phyloP scores from a whole-genome alignment of 1,140 invertebrate species.

The Euura saliciscinereae region DNA sequence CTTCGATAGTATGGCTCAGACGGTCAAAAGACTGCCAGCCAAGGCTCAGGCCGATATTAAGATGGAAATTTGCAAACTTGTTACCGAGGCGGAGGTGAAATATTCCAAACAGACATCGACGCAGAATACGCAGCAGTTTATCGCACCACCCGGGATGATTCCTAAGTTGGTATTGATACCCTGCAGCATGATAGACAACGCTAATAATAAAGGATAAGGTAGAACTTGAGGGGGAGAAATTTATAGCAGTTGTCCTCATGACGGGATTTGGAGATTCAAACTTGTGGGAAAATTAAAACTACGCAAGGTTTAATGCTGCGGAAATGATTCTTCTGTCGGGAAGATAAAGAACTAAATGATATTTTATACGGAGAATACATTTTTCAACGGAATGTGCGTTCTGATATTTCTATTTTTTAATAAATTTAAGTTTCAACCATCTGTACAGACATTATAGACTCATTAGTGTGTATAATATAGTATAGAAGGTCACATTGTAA shows the following conservation, averaged over 20 bases:
- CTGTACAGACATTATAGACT: no score
- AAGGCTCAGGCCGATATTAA: conserved; percentile 53
- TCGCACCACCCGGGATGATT: conserved; percentile 36
- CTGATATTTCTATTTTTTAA: no score
- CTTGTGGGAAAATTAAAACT: no score
- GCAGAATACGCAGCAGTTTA: conserved; percentile 30
- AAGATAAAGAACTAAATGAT: no score
- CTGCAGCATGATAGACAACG: conserved; percentile 45
- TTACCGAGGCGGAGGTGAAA: conserved; percentile 48
- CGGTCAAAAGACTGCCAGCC: conserved; percentile 48
- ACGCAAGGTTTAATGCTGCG: no score
- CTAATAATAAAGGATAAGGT: conserved; percentile 20
- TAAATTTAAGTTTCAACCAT: no score
- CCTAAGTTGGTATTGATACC: conserved; percentile 47
- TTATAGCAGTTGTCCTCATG: not conserved
- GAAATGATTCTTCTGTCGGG: no score
- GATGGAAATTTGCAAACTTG: conserved; percentile 53
- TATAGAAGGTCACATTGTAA: no score
- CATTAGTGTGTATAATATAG: no score
- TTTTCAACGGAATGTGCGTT: no score
- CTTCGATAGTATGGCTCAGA: conserved; percentile 52
- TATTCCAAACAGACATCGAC: conserved; percentile 28
- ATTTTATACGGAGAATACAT: no score
- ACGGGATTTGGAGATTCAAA: not conserved
- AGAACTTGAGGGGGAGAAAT: not conserved